These are phyloP conservation scores for Acropternis orthonyx DNA, from an alignment of 2,797 vertebrate species.

Conservation along the genomic window DNA sequence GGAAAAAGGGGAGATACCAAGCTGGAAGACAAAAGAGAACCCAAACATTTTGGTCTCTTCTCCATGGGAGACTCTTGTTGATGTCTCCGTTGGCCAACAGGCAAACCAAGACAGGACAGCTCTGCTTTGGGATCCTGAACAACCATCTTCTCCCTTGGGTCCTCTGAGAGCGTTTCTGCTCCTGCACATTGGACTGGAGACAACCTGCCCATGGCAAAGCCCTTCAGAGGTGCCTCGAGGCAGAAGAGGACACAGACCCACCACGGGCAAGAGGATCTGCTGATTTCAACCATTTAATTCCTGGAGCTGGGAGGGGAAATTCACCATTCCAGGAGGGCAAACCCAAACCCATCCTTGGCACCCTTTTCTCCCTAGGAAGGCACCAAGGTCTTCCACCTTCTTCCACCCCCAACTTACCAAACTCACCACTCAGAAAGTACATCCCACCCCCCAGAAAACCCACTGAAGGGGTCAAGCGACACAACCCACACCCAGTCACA, in stretches of 20 bases:
- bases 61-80: background rate
- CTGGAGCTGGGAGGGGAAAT: background rate
- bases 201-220: background rate
- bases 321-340: background rate
- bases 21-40: background rate
- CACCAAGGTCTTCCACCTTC: background rate
- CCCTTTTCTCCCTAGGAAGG: too few species aligned
- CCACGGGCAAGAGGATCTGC: rapidly evolving
- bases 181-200: rapidly evolving
- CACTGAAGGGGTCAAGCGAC: rapidly evolving
- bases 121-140: background rate
- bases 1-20: background rate
- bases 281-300: background rate
- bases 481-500: background rate
- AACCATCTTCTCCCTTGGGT: rapidly evolving
- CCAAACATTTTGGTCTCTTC: rapidly evolving
- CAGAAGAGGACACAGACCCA: background rate
- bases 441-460: background rate
- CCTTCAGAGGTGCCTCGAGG: background rate
- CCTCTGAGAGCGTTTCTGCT: rapidly evolving
- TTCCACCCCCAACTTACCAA: background rate
- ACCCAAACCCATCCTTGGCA: background rate
- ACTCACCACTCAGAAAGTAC: too few species aligned
- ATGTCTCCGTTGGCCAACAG: rapidly evolving
- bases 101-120: rapidly evolving